Percentiles rank a stretch among this genome's conserved stretches.
Evolutionary conservation across 2,113 vertebrate genomes (phyloP).

Genomic region (Craseonycteris thonglongyai): DNA sequence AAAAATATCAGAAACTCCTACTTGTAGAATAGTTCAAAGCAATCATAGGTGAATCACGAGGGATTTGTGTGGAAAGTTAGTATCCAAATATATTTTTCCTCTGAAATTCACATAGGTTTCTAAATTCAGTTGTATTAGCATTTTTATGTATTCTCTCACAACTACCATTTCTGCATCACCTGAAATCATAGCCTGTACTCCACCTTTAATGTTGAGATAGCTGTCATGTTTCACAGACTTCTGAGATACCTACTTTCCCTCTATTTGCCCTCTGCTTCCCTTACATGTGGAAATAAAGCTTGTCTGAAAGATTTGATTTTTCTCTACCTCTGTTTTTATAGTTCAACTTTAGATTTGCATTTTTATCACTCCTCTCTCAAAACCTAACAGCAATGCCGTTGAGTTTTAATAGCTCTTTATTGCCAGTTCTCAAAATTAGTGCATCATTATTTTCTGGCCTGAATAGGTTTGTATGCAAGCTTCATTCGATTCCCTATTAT

Average conservation of each 20-base stretch:
- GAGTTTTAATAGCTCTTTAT: not conserved
- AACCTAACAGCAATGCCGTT: not conserved
- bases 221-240: not conserved
- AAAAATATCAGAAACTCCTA: constrained; percentile 45
- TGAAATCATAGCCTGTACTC: not conserved
- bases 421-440: not conserved
- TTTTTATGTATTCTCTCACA: constrained; percentile 46
- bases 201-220: not conserved
- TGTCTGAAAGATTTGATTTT: not conserved
- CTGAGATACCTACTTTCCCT: not conserved
- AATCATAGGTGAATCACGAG: constrained; percentile 32
- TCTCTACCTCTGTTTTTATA: not conserved
- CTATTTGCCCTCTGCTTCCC: not conserved
- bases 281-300: not conserved
- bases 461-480: not conserved
- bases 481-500: not conserved
- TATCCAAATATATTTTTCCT: constrained; percentile 39
- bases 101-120: not conserved
- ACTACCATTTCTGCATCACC: not conserved
- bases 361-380: constrained; percentile 10
- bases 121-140: constrained; percentile 23
- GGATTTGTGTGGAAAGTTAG: constrained; percentile 23
- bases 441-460: not conserved
- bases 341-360: not conserved
- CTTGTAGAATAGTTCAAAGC: constrained; percentile 41